Percentiles rank a stretch among this genome's conserved stretches.
phyloP scores from a whole-genome alignment of 2,797 vertebrate species.

The Sebastes baramenuke region DNA sequence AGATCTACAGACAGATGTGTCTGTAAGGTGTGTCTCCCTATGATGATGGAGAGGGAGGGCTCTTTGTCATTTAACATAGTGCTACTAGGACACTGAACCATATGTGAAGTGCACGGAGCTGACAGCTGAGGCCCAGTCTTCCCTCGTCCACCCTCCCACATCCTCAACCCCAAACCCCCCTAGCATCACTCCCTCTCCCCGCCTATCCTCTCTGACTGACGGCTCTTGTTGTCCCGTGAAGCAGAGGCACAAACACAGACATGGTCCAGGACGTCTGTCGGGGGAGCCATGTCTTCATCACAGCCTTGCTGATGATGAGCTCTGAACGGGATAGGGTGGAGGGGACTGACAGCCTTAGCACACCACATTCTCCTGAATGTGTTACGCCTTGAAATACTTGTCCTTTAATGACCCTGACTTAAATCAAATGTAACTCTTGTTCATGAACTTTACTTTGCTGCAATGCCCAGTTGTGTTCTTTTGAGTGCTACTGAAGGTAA shows the following conservation, averaged over 20 bases:
- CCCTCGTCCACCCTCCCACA: slow-evolving; percentile 53
- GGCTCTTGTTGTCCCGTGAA: slow-evolving; percentile 60
- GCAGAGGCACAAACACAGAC: slow-evolving; percentile 58
- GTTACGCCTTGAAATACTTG: not conserved
- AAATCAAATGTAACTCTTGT: not conserved
- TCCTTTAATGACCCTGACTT: slow-evolving; percentile 1
- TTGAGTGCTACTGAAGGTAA: not conserved
- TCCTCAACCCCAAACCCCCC: slow-evolving; percentile 47
- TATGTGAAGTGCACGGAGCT: slow-evolving; percentile 70
- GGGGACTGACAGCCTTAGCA: slow-evolving; percentile 10
- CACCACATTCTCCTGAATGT: slow-evolving; percentile 4
- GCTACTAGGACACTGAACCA: slow-evolving; percentile 71
- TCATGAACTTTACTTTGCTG: not conserved
- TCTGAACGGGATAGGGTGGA: slow-evolving; percentile 31
- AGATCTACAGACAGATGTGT: slow-evolving; percentile 46
- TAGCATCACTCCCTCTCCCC: slow-evolving; percentile 40
- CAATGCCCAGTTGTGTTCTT: not conserved
- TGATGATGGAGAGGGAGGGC: slow-evolving; percentile 56
- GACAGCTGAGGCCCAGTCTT: slow-evolving; percentile 75
- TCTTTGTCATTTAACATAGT: slow-evolving; percentile 75
- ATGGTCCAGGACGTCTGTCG: slow-evolving; percentile 65
- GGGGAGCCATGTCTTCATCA: slow-evolving; percentile 65
- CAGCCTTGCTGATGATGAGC: slow-evolving; percentile 56
- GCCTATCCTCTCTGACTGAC: slow-evolving; percentile 61
- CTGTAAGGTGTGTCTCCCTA: slow-evolving; percentile 58